A percentile compares a stretch with the other conserved stretches of the same genome.
Conservation (phyloP, 2,888 invertebrate species). For the Scrobipalpa costella region DNA sequence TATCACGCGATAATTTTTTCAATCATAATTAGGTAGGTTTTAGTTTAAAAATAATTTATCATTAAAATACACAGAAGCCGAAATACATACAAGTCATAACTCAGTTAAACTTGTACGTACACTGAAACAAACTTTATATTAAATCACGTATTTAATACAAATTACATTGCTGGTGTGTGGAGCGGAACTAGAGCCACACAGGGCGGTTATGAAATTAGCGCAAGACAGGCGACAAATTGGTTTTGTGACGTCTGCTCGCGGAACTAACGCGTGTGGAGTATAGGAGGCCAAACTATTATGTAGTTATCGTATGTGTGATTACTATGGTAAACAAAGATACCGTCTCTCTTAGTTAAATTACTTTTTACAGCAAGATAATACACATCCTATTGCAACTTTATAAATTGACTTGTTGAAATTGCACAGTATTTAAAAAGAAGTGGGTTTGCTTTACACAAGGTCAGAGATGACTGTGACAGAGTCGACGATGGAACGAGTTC, state of each 20-base stretch:
- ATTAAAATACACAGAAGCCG: neutral
- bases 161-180: slow-evolving; percentile 12
- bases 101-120: neutral
- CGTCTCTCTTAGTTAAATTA: neutral
- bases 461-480: too few species aligned
- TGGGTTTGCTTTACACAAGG: too few species aligned
- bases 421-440: too few species aligned
- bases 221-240: slow-evolving; percentile 27
- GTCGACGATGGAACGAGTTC: too few species aligned
- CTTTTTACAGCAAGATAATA: too few species aligned
- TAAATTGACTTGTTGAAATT: too few species aligned
- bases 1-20: too few species aligned
- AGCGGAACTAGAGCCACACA: slow-evolving; percentile 22
- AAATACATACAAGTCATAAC: neutral
- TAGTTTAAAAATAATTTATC: too few species aligned
- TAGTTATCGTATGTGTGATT: neutral
- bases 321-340: neutral
- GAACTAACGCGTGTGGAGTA: neutral
- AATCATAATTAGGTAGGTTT: too few species aligned
- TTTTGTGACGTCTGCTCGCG: slow-evolving; percentile 26
- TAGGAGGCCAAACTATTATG: neutral
- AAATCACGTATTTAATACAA: slow-evolving; percentile 17
- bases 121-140: neutral
- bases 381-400: too few species aligned
- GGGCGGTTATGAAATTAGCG: slow-evolving; percentile 29